Base-by-base conservation (phyloP, 1,140 invertebrate genomes). In the Agrilus planipennis region DNA sequence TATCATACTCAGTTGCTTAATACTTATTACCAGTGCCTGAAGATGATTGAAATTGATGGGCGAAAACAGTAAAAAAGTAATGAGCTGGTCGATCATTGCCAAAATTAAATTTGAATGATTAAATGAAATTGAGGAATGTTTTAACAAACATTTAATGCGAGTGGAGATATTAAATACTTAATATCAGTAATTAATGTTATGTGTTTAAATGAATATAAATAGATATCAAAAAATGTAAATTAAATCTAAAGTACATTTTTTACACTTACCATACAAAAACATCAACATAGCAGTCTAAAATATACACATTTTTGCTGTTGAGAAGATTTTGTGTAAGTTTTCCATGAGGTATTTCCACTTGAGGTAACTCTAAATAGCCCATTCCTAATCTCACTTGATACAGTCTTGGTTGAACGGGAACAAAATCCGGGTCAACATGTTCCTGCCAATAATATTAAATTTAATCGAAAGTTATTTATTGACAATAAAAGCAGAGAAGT, bases 301-400 rank as follows among this genome's bases (percentile, higher is more conserved):
- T 90, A 62, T 97, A 99, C 2, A 99, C 95, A 67, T 91, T 89
- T 57, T 90, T 84, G 39, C 89, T 92, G 43, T 86, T 81, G 12
- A 99, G 69, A 47, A 93, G 65, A 2, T 76, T 71, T 49, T 84
- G 75, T 39, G 75, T 67, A 15, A 86, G 62, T 60, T 82, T 82
- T 44, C 79, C 79, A 43, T 84, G 76, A 9, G 84, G 79, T 39
- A 87, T 69, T 64, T 90, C 84, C 6, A 89, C 87, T 73, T 99
- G 96, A 7, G 95, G 95, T 44, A 99, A 68, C 66, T 99, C 95
- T 48, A 99, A 67, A 63, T 97, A 99, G 1, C 96, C 95, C 89
- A 96, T 98, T 31, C 95, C 95, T 5, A 99, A 73, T 55, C 79
- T 77, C 36, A 99, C 91, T 69, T 92, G 82, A 67, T 99, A 99